Percentiles rank a stretch among this genome's conserved stretches.
These are phyloP conservation scores for Nylanderia fulva DNA, from an alignment of 1,140 invertebrate species.

Conservation along the genomic window DNA sequence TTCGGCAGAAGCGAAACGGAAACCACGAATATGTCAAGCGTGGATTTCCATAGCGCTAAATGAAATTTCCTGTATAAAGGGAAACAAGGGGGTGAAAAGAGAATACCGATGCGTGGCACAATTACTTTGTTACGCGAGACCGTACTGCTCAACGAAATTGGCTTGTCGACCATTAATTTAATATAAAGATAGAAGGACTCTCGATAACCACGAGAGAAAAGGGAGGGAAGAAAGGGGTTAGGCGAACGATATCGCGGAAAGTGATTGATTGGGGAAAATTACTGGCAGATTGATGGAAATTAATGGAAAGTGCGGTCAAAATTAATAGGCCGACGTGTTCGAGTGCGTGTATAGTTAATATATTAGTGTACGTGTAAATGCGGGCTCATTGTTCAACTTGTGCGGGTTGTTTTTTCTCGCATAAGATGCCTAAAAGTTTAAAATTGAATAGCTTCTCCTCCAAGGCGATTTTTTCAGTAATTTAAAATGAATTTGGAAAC, in stretches of 20 bases:
- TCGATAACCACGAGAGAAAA: not conserved
- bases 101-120: not conserved
- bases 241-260: slow-evolving; percentile 43
- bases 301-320: slow-evolving; percentile 65
- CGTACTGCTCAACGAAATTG: slow-evolving; percentile 46
- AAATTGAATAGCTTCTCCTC: not conserved
- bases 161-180: slow-evolving; percentile 57
- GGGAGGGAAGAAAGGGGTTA: not conserved
- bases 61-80: slow-evolving; percentile 37
- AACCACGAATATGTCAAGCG: slow-evolving; percentile 34
- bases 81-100: not conserved
- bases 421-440: slow-evolving; percentile 9
- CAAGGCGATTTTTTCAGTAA: not conserved
- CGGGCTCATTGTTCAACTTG: slow-evolving; percentile 21
- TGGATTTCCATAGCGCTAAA: not conserved
- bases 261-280: slow-evolving; percentile 74
- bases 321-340: slow-evolving; percentile 64
- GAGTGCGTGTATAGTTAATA: slow-evolving; percentile 63
- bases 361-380: slow-evolving; percentile 50
- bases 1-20: slow-evolving; percentile 13
- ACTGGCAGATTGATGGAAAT: slow-evolving; percentile 74
- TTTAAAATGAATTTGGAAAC: not conserved
- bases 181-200: slow-evolving; percentile 51
- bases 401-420: not conserved
- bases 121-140: slow-evolving; percentile 51